Percentiles rank a stretch among this genome's conserved stretches.
These are phyloP conservation scores for Conus canariensis DNA, from an alignment of 2,888 invertebrate species.

Conservation along the genomic window DNA sequence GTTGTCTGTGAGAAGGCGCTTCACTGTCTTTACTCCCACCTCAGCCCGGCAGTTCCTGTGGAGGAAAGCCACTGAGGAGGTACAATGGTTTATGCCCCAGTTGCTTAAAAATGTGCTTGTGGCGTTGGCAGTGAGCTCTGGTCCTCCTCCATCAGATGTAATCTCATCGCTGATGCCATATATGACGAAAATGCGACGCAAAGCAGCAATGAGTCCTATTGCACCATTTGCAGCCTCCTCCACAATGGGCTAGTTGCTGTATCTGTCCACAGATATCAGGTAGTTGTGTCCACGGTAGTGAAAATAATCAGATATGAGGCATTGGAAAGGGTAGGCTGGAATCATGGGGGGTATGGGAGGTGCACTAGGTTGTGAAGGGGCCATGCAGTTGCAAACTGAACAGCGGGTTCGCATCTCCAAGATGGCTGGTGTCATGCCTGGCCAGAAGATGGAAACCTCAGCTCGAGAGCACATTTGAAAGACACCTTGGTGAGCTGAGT, in stretches of 20 bases:
- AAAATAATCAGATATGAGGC: conserved; percentile 34
- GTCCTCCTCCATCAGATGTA: conserved; percentile 59
- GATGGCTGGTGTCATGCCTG: conserved; percentile 46
- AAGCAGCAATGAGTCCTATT: conserved; percentile 51
- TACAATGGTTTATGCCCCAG: conserved; percentile 63
- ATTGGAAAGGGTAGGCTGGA: conserved; percentile 51
- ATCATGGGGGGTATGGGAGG: conserved; percentile 49
- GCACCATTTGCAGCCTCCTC: conserved; percentile 47
- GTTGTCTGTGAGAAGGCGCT: conserved; percentile 62
- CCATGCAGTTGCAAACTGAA: conserved; percentile 51
- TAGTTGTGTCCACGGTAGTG: conserved; percentile 55
- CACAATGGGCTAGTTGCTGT: conserved; percentile 58
- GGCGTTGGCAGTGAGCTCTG: conserved; percentile 53
- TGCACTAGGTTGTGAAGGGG: conserved; percentile 51
- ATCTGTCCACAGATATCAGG: conserved; percentile 59
- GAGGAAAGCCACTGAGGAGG: conserved; percentile 63
- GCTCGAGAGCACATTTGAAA: conserved; percentile 57
- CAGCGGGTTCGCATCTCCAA: conserved; percentile 35
- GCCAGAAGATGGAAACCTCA: conserved; percentile 62
- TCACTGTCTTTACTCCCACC: conserved; percentile 63
- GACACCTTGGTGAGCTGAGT: conserved; percentile 62
- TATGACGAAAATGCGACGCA: conserved; percentile 57
- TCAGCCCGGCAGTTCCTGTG: conserved; percentile 66
- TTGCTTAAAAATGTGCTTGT: conserved; percentile 56
- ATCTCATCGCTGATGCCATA: conserved; percentile 62